These are phyloP conservation scores for Mus spicilegus DNA, from an alignment of 2,113 vertebrate genomes.

Conservation along the genomic window DNA sequence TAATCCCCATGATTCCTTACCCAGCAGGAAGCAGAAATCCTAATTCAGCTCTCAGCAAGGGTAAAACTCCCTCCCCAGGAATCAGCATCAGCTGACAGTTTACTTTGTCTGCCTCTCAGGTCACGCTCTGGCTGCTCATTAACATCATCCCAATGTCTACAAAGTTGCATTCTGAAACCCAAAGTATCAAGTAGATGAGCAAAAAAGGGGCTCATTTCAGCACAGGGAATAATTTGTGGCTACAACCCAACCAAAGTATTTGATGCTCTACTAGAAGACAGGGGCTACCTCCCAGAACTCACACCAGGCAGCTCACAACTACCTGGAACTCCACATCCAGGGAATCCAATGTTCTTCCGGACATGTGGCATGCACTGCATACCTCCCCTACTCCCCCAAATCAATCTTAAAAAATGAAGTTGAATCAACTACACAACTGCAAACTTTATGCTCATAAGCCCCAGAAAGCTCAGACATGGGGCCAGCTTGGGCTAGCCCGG, in stretches of 20 bases:
- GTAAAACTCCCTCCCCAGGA: not conserved
- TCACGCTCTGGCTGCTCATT: not conserved
- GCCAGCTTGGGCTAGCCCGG: not conserved
- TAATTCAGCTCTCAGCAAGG: not conserved
- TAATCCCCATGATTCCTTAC: not conserved
- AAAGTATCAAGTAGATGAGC: not conserved
- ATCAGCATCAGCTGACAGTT: not conserved
- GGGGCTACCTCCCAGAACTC: not conserved
- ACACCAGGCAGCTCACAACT: not conserved
- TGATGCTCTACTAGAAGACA: not conserved
- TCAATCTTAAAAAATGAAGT: not conserved
- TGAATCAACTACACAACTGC: not conserved
- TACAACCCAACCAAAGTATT: not conserved
- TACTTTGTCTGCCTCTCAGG: not conserved
- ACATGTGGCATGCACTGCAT: not conserved
- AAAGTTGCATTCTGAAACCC: slow-evolving; percentile 48
- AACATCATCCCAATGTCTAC: slow-evolving; percentile 41
- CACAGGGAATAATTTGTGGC: not conserved
- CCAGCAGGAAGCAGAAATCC: not conserved
- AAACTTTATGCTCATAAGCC: not conserved
- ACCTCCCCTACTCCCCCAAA: not conserved
- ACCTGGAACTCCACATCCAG: not conserved
- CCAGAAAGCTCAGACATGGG: not conserved
- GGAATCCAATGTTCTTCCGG: not conserved
- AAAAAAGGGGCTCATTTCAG: not conserved